Evolutionary conservation across 2,113 vertebrate genomes (phyloP), one percentile per base, ranked within the genome.

Genomic region (Australoheros scitulus): DNA sequence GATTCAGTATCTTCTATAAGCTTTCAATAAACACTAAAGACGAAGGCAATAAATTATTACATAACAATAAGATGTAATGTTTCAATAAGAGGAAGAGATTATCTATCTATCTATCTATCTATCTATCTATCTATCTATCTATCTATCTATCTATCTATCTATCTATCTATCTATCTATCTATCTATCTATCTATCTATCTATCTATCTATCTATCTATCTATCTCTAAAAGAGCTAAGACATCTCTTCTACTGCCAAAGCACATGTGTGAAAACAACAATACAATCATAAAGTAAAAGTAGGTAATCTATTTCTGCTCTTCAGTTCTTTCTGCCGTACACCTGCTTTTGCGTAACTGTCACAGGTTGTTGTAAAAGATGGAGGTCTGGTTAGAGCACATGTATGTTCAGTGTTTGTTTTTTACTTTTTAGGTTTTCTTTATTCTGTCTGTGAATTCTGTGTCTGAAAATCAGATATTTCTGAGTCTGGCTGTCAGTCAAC

Each of bases 11-110:
- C n/a, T 61, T 63, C 41, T 36, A 38, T 38, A n/a, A 72, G 11
- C 47, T 47, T 20, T 58, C 50, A 86, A 77, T 77, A 80, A 77
- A 29, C 24, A 41, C 4, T 68, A 14, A 87, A 59, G 8, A 80
- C 34, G 7, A 38, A 83, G 65, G 88, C 92, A 91, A 92, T 93
- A 92, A 91, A 75, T 41, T 7, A 34, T 63, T 32, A 77, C 61
- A 7, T 24, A 75, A 83, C 79, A 89, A 92, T 87, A 81, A 76
- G 56, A 70, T n/a, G 1, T 9, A 72, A 64, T 13, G 9, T 77
- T 83, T 83, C 72, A 87, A 80, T 83, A 87, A 47, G 20, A 75
- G n/a, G 63, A 78, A 79, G 38, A 76, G 43, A 41, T 75, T 55
- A 72, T 29, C 68, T 15, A 11, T 70, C 36, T 64, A 76, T n/a